phyloP scores from a whole-genome alignment of 2,113 vertebrate species.

The Chauna torquata region DNA sequence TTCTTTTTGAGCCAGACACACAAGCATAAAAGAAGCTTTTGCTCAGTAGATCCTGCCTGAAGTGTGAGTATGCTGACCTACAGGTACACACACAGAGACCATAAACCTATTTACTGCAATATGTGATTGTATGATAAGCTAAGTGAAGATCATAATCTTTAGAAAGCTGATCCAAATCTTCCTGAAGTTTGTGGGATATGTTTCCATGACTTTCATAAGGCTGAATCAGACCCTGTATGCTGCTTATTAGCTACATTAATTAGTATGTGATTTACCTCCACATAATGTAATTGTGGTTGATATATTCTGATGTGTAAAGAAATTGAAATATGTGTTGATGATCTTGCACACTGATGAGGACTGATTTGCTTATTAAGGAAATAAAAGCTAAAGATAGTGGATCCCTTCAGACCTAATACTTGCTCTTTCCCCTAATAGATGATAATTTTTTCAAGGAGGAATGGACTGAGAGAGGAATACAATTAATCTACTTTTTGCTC shows the following conservation, averaged over 20 bases:
- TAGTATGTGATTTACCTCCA: background rate
- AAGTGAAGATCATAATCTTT: background rate
- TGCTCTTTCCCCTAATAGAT: background rate
- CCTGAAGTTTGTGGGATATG: background rate
- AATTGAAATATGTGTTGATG: fast-evolving
- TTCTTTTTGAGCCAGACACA: background rate
- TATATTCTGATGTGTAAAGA: background rate
- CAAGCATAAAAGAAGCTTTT: background rate
- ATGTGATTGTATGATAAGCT: background rate
- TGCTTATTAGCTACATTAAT: background rate
- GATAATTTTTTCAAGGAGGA: background rate
- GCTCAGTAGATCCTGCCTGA: background rate
- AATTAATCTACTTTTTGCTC: background rate
- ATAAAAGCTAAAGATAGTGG: background rate
- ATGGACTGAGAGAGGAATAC: background rate
- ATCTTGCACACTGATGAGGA: background rate
- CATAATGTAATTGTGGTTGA: background rate
- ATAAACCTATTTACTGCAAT: background rate
- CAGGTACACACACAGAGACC: background rate
- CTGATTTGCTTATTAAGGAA: background rate
- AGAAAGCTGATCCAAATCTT: background rate
- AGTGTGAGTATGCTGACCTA: background rate
- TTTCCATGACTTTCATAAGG: background rate
- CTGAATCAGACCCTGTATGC: background rate
- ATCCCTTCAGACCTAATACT: background rate